Evolutionary conservation across 2,797 vertebrate genomes (phyloP), one percentile per base, ranked within the genome.

Genomic region (Coluber constrictor): DNA sequence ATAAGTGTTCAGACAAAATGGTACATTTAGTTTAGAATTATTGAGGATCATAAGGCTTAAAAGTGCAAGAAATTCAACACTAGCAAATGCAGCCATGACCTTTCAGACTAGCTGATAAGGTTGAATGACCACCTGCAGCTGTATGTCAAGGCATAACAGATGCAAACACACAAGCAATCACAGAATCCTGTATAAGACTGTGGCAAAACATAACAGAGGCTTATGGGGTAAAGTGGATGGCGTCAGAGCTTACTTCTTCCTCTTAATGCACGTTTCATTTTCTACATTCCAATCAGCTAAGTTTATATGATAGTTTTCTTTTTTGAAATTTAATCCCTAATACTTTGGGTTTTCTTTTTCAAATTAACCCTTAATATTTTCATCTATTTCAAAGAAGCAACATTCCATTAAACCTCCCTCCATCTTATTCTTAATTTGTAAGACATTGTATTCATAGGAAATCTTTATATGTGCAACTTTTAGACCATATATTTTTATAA

Each of bases 11-110:
- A 96, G 94, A 95, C 57, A 95, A 96, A 95, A 54, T 47, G 94
- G 32, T 91, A 95, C 92, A 94, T 96, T 83, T 93, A 94, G 74
- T 94, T 96, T 96, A 91, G 96, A 97, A 96, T 93, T 95, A 95
- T 95, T 89, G 96, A 97, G 95, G 91, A 97, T 97, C 97, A 97
- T 96, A 96, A 97, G 96, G 96, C 86, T 96, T 90, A 95, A 95
- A 95, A 96, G 96, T 96, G 88, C 92, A 97, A 96, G 97, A 97
- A 98, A 98, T 94, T 95, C 96, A 97, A 98, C 97, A 97, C 97
- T 94, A 93, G 92, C 93, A 97, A 93, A 93, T 95, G 94, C 86
- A 91, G 87, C 96, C 93, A 59, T 95, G 98, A 98, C 98, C 98
- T 98, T 98, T 98, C 91, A 94, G 96, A 96, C 90, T 88, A 95